These are phyloP conservation scores for Drosophila eohydei DNA, from an alignment of 2,888 invertebrate species.

Conservation along the genomic window DNA sequence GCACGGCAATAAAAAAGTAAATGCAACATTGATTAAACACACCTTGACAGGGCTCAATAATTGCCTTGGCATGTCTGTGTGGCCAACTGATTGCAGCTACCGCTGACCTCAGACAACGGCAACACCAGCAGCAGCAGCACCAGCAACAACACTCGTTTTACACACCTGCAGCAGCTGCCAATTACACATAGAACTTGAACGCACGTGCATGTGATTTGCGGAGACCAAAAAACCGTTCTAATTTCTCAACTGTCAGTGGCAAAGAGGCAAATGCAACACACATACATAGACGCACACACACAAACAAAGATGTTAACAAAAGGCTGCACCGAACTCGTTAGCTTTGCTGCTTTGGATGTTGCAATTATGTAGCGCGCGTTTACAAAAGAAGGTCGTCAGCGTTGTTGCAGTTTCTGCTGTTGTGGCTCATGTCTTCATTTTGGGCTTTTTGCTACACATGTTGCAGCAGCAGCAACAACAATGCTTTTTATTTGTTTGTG, in stretches of 20 bases:
- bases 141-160: slow-evolving; percentile 26
- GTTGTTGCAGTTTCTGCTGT: slow-evolving; percentile 25
- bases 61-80: slow-evolving; percentile 41
- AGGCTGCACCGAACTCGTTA: slow-evolving; percentile 65
- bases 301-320: slow-evolving; percentile 19
- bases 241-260: slow-evolving; percentile 79
- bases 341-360: slow-evolving; percentile 58
- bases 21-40: slow-evolving; percentile 57
- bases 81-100: slow-evolving; percentile 44
- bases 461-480: slow-evolving; percentile 54
- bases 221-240: slow-evolving; percentile 75
- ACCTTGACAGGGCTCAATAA: slow-evolving; percentile 32
- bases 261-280: slow-evolving; percentile 56
- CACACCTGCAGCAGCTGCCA: slow-evolving; percentile 66
- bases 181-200: slow-evolving; percentile 45
- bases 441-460: slow-evolving; percentile 73
- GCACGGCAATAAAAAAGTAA: slow-evolving; percentile 24
- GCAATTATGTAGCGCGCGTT: slow-evolving; percentile 76
- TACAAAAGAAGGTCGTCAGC: slow-evolving; percentile 74
- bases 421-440: slow-evolving; percentile 73
- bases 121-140: slow-evolving; percentile 25
- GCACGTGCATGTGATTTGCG: slow-evolving; percentile 77
- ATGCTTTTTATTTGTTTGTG: slow-evolving; percentile 68
- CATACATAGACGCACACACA: neutral
- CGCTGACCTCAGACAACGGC: slow-evolving; percentile 63